phyloP scores from a whole-genome alignment of 2,797 vertebrate species.

The Cryptoblepharus egeriae region DNA sequence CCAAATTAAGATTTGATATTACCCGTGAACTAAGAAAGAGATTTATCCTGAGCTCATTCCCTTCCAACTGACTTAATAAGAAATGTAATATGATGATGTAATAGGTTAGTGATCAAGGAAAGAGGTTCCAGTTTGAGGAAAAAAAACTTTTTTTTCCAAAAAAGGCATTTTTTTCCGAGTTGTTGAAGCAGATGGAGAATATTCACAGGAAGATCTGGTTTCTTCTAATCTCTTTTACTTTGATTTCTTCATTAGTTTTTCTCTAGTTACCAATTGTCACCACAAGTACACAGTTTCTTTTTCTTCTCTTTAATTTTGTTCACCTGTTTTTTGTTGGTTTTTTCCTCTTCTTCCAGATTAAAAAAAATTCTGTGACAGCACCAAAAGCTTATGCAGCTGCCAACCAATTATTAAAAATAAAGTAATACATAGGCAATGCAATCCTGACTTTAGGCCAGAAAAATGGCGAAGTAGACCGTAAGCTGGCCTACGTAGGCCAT shows the following conservation, averaged over 20 bases:
- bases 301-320: conserved; percentile 28
- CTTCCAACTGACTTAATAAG: conserved; percentile 32
- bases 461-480: too few species aligned
- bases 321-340: conserved; percentile 13
- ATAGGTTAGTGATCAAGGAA: conserved; percentile 24
- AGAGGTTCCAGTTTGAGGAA: conserved; percentile 44
- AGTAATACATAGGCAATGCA: conserved; percentile 34
- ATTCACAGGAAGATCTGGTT: conserved; percentile 81
- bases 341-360: conserved; percentile 10
- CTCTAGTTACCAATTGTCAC: conserved; percentile 64
- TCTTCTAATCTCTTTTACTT: conserved; percentile 73
- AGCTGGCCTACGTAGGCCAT: too few species aligned
- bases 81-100: conserved; percentile 29
- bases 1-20: neutral
- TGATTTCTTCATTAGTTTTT: conserved; percentile 57
- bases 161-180: conserved; percentile 56
- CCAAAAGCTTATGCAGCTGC: conserved; percentile 49
- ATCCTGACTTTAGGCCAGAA: too few species aligned
- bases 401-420: neutral
- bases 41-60: conserved; percentile 8
- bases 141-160: conserved; percentile 45
- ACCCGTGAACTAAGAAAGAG: neutral
- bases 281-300: conserved; percentile 64
- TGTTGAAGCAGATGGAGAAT: conserved; percentile 52
- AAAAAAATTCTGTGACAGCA: conserved; percentile 35